Percentiles rank a stretch among this genome's conserved stretches.
Evolutionary conservation across 1,140 invertebrate species (phyloP).

Genomic region (Mizuhopecten yessoensis): DNA sequence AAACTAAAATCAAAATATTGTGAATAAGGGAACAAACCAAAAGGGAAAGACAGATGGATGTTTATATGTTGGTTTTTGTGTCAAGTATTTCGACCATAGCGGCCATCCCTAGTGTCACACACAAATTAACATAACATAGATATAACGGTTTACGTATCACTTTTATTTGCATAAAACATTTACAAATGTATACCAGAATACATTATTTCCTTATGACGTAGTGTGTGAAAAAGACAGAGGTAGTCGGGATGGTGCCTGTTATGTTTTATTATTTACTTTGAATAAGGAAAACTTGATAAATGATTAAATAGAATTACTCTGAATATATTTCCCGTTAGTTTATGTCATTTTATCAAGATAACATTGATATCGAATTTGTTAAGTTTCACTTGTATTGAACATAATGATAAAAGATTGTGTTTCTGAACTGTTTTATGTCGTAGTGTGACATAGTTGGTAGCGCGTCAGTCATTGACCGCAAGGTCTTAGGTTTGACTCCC

Average conservation of each 20-base stretch:
- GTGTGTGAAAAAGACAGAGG: background rate
- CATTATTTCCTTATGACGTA: background rate
- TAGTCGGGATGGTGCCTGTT: background rate
- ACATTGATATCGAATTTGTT: background rate
- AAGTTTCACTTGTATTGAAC: background rate
- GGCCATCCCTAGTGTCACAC: background rate
- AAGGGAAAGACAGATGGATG: background rate
- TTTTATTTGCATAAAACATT: slow-evolving; percentile 21
- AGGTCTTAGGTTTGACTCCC: no score
- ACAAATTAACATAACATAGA: slow-evolving; percentile 6
- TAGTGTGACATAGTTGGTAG: background rate
- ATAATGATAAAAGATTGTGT: background rate
- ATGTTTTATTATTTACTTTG: background rate
- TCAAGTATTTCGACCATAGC: background rate
- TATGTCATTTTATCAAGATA: background rate
- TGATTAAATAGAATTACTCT: background rate
- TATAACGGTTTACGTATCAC: slow-evolving; percentile 5
- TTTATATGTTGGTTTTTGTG: background rate
- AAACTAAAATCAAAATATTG: background rate
- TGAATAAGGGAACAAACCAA: background rate
- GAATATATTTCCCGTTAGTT: background rate
- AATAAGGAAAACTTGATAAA: background rate
- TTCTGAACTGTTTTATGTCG: background rate
- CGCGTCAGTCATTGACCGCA: no score
- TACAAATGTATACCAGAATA: slow-evolving; percentile 39